phyloP scores from a whole-genome alignment of 2,797 vertebrate species.

The Dipus sagitta region DNA sequence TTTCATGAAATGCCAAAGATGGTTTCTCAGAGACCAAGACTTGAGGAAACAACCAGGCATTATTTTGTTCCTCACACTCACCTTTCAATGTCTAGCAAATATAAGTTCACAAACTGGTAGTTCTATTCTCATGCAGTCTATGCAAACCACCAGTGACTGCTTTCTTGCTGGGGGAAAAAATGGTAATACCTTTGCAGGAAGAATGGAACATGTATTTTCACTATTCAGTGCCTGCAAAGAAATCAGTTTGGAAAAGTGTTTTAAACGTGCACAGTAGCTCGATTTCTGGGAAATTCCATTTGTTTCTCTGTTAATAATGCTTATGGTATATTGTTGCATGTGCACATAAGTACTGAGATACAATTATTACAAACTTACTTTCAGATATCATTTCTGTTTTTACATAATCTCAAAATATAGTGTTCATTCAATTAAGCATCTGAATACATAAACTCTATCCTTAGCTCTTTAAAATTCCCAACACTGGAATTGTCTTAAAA shows the following conservation, averaged over 20 bases:
- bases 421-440: constrained; percentile 41
- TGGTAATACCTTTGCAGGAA: not conserved
- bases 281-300: not conserved
- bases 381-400: constrained; percentile 2
- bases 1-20: not conserved
- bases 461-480: constrained; percentile 15
- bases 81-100: constrained; percentile 29
- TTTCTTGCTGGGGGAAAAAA: constrained; percentile 42
- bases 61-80: not conserved
- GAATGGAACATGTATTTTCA: not conserved
- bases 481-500: constrained; percentile 20
- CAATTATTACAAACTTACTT: not conserved
- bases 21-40: not conserved
- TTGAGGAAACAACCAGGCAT: not conserved
- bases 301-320: constrained; percentile 46
- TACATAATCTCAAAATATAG: constrained; percentile 28
- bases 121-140: not conserved
- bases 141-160: constrained; percentile 20
- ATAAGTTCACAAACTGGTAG: constrained; percentile 4
- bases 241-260: not conserved
- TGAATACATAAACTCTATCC: not conserved
- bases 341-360: constrained; percentile 1
- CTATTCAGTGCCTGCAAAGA: not conserved
- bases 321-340: not conserved
- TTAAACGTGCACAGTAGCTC: constrained; percentile 10